Base-by-base conservation (phyloP, 2,797 vertebrate species). In the Anolis apletophallus region DNA sequence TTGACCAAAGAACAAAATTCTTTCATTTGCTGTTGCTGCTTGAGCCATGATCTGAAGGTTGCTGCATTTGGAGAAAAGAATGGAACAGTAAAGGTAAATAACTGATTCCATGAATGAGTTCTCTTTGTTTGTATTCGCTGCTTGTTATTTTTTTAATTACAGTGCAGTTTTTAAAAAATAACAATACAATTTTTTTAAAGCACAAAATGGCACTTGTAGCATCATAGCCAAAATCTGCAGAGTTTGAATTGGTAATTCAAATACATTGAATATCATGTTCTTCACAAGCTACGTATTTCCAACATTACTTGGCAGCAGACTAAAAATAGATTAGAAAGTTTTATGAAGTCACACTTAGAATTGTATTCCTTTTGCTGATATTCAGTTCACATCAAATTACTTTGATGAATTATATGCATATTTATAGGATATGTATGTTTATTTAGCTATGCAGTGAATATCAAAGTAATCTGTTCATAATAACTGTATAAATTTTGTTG, bases 21-120 rank as follows among this genome's bases (percentile, higher is more conserved):
- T 17, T 96, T 96, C 79, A 97, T 99, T 88, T 97, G 97, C 26
- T 98, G 97, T 85, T 98, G 97, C 52, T 97, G 97, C 81, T 86
- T 99, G 87, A 97, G 96, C 93, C 93, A 92, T 73, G 90, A 96
- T 88, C 94, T 96, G 64, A 93, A 94, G 50, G 94, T 95, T 26
- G 94, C 97, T 76, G 97, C 93, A 1, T 95, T 98, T 89, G 98
- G 98, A 77, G 95, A 95, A 29, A 97, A 98, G 74, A 95, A 95
- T 40, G 98, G 98, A 84, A 93, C 94, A 21, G 91, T 98, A 71
- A 94, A 98, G 98, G 97, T 98, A 96, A 78, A 90, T 93, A 88
- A 32, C n/a, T 7, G 61, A 8, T 36, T 67, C 71, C 74, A 3
- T 87, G 17, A 0, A 85, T 80, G 36, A 69, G 9, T 78, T 5